Evolutionary conservation across 2,797 vertebrate species (phyloP).

Genomic region (Caiman crocodilus): DNA sequence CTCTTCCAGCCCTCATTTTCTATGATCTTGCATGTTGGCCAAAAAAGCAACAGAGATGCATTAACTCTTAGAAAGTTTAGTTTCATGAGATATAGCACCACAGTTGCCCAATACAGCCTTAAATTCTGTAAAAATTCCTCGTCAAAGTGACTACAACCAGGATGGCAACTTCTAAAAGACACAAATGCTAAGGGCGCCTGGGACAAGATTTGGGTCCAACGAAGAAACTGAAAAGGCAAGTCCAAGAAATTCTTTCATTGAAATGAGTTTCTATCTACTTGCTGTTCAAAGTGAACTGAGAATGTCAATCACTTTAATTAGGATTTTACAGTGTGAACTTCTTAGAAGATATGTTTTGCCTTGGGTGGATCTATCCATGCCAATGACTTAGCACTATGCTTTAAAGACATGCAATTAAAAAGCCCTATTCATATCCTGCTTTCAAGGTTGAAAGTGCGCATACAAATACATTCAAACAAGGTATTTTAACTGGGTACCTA

Average conservation of each 20-base stretch:
- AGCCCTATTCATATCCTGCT: not conserved
- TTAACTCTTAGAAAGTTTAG: not conserved
- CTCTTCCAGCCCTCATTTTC: too few species aligned
- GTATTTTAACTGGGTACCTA: not conserved
- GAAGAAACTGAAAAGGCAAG: not conserved
- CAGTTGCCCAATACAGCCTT: not conserved
- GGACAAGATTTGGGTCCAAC: not conserved
- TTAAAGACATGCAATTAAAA: not conserved
- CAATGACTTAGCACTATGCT: not conserved
- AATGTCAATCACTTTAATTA: not conserved
- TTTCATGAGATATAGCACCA: not conserved
- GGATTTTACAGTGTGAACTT: not conserved
- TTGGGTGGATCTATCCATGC: not conserved
- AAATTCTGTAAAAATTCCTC: not conserved
- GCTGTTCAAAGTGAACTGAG: not conserved
- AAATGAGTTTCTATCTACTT: not conserved
- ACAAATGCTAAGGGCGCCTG: not conserved
- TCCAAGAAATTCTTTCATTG: not conserved
- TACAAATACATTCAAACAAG: not conserved
- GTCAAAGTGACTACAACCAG: not conserved
- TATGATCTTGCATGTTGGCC: too few species aligned
- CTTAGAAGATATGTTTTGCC: not conserved
- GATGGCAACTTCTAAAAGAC: not conserved
- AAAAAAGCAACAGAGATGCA: not conserved
- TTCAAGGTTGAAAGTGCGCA: not conserved